These are phyloP conservation scores for Drosophila truncata DNA, from an alignment of 1,140 invertebrate species.

Conservation along the genomic window DNA sequence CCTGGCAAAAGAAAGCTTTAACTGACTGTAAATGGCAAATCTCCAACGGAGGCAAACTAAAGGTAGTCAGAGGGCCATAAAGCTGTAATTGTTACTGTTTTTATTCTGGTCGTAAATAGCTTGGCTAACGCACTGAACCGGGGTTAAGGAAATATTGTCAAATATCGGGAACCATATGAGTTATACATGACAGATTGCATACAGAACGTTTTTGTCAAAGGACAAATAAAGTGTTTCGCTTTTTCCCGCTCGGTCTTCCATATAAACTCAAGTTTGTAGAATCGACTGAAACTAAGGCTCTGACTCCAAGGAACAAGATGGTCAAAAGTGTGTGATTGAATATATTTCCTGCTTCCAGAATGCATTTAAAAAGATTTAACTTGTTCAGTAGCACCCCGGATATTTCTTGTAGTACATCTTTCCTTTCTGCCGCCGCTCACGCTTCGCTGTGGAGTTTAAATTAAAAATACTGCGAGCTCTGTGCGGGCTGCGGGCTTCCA, in stretches of 20 bases:
- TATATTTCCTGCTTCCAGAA: neutral
- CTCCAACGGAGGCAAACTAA: neutral
- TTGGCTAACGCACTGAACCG: neutral
- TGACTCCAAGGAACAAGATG: neutral
- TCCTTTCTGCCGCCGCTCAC: conserved; percentile 41
- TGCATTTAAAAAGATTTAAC: neutral
- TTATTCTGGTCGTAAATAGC: neutral
- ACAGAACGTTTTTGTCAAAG: too few relatives aligned
- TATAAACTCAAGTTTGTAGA: neutral
- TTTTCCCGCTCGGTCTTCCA: too few relatives aligned
- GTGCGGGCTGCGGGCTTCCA: conserved; percentile 55
- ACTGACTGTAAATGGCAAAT: neutral
- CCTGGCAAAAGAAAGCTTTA: neutral
- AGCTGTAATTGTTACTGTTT: conserved; percentile 11
- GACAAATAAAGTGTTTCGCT: too few relatives aligned
- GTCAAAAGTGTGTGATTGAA: neutral
- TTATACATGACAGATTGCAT: neutral
- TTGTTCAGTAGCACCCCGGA: neutral
- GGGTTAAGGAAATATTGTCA: neutral
- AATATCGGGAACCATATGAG: neutral
- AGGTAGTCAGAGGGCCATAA: conserved; percentile 7
- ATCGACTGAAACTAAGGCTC: neutral
- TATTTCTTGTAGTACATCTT: conserved; percentile 11
- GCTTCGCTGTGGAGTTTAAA: conserved; percentile 77
- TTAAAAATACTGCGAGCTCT: conserved; percentile 71